Evolutionary conservation across 2,888 invertebrate species (phyloP).

Genomic region (Oscheius sp.): DNA sequence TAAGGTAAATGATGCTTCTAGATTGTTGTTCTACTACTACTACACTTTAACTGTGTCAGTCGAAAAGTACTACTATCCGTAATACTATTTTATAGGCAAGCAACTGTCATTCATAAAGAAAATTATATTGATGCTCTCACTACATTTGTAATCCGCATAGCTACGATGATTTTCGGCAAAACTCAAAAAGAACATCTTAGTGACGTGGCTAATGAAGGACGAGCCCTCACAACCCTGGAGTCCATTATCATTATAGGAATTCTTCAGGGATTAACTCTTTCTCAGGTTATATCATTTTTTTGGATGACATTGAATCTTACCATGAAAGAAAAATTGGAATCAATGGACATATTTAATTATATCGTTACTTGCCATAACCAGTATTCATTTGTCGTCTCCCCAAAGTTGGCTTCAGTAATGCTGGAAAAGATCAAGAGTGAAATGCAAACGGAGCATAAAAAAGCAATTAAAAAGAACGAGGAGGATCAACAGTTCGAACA

Average conservation of each 20-base stretch:
- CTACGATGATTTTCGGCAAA: neutral
- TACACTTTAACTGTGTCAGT: neutral
- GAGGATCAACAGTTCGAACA: neutral
- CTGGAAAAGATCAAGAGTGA: neutral
- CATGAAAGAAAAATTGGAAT: neutral
- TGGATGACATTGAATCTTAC: neutral
- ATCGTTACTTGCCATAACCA: constrained; percentile 1
- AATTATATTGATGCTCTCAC: neutral
- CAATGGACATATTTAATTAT: constrained; percentile 18
- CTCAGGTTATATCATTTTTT: constrained; percentile 1
- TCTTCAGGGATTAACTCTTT: neutral
- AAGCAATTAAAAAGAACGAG: neutral
- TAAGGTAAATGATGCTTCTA: neutral
- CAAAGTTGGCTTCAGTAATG: neutral
- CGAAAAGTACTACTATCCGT: neutral
- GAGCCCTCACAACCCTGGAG: constrained; percentile 11
- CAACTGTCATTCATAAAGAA: neutral
- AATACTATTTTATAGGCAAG: neutral
- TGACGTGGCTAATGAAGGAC: neutral
- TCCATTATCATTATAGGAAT: constrained; percentile 1
- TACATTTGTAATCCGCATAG: neutral
- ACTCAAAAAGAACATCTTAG: neutral
- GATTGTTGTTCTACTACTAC: neutral
- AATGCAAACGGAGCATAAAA: neutral
- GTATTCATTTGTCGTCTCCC: neutral